These are phyloP conservation scores for Myotis vivesi DNA, from an alignment of 2,797 vertebrate genomes.

Conservation along the genomic window DNA sequence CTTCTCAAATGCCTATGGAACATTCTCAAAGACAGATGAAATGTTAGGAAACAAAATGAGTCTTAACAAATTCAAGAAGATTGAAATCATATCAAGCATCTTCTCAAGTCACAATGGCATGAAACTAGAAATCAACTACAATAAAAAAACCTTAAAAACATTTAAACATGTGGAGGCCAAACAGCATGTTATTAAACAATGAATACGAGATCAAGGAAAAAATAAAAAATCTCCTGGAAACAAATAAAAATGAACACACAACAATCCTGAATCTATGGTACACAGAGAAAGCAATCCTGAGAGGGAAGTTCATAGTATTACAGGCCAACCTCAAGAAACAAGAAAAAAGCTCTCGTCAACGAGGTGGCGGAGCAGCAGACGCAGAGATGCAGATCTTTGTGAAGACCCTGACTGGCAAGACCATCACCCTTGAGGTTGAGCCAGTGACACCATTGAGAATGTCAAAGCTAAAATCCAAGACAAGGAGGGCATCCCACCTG, in stretches of 20 bases:
- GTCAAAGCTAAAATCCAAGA: no score
- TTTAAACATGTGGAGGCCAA: background rate
- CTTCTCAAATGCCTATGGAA: background rate
- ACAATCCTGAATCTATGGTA: background rate
- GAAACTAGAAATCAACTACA: background rate
- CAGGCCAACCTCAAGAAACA: background rate
- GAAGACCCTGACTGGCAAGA: no score
- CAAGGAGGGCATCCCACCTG: no score
- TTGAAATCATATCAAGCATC: background rate
- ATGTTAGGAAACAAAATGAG: background rate
- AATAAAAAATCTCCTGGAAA: background rate
- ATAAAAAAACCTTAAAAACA: background rate
- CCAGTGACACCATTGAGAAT: no score
- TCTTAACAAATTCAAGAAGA: background rate
- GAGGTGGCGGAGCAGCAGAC: no score
- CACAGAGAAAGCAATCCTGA: background rate
- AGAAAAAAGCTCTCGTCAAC: no score
- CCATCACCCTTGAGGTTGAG: no score
- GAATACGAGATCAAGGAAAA: background rate
- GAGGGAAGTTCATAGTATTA: background rate
- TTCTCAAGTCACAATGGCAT: background rate
- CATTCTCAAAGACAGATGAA: background rate
- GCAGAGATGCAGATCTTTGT: no score
- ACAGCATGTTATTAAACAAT: background rate
- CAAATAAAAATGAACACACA: background rate